Percentiles rank a stretch among this genome's conserved stretches.
Evolutionary conservation across 35 echinoderm and acorn worm species (phyloP).

Genomic region (Apostichopus californicus): DNA sequence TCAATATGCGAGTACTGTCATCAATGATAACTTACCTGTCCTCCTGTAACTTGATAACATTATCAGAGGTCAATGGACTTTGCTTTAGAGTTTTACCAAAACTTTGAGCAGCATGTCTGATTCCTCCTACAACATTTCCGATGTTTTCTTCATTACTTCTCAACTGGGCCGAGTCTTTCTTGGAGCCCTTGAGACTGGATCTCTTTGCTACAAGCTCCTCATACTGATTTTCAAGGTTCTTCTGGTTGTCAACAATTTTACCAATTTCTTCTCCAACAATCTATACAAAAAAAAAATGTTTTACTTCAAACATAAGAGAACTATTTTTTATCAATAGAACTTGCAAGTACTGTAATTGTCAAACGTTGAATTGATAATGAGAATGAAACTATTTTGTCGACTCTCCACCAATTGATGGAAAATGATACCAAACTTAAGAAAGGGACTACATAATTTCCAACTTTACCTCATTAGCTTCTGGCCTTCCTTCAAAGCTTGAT

Average conservation of each 20-base stretch:
- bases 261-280: conserved; percentile 99
- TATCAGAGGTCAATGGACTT: conserved; percentile 92
- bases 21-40: conserved; percentile 73
- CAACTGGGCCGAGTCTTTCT: conserved; percentile 60
- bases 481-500: conserved; percentile 71
- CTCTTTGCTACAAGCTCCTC: conserved; percentile 88
- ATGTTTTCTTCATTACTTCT: conserved; percentile 80
- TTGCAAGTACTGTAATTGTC: too few species aligned
- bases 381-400: too few species aligned
- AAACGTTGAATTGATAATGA: too few species aligned
- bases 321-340: too few species aligned
- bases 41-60: conserved; percentile 84
- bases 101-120: conserved; percentile 74
- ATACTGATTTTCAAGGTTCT: conserved; percentile 83
- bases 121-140: conserved; percentile 76
- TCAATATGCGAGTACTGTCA: too few species aligned
- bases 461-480: conserved; percentile 81
- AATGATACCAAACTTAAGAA: too few species aligned
- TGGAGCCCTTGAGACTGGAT: conserved; percentile 70
- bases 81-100: conserved; percentile 94
- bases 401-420: too few species aligned
- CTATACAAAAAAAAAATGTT: conserved; percentile 16
- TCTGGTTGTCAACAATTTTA: conserved; percentile 89
- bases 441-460: too few species aligned
- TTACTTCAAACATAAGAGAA: too few species aligned